A percentile compares a stretch with the other conserved stretches of the same genome.
Evolutionary conservation across 2,888 invertebrate species (phyloP).

Genomic region (Gandaritis pyraliata): DNA sequence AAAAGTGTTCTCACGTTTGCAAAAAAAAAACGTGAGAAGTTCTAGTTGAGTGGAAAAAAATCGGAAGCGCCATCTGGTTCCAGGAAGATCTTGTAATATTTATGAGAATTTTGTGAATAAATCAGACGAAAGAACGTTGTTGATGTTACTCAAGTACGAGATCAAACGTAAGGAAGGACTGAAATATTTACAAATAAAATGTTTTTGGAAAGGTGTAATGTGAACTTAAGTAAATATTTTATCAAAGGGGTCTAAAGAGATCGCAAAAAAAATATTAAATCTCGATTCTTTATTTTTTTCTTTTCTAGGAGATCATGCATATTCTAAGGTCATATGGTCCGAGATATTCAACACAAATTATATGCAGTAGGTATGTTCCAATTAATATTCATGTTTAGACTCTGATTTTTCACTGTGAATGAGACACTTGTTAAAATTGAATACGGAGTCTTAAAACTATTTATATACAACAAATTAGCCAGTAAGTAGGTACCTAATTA

Average conservation of each 20-base stretch:
- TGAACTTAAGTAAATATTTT: slow-evolving; percentile 12
- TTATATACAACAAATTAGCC: no score
- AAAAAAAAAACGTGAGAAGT: slow-evolving; percentile 59
- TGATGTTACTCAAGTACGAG: slow-evolving; percentile 41
- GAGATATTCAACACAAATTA: no score
- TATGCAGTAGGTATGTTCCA: no score
- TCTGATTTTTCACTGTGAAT: no score
- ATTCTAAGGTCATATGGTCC: no score
- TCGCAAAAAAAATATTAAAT: no score
- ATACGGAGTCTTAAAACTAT: no score
- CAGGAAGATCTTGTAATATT: slow-evolving; percentile 54
- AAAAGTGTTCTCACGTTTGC: slow-evolving; percentile 40
- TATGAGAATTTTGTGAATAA: slow-evolving; percentile 64
- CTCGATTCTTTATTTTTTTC: no score
- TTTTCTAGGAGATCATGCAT: no score
- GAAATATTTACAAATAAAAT: slow-evolving; percentile 36
- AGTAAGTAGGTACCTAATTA: no score
- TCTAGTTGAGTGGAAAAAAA: slow-evolving; percentile 55
- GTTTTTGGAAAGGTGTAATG: slow-evolving; percentile 32
- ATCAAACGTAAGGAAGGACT: slow-evolving; percentile 34
- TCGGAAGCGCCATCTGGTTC: slow-evolving; percentile 67
- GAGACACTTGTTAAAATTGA: no score
- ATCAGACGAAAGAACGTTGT: slow-evolving; percentile 50
- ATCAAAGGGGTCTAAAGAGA: slow-evolving; percentile 18
- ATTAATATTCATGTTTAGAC: no score